Evolutionary conservation across 2,797 vertebrate species (phyloP), one percentile per base, ranked within the genome.

Genomic region (Oceanodroma leucorhoa): DNA sequence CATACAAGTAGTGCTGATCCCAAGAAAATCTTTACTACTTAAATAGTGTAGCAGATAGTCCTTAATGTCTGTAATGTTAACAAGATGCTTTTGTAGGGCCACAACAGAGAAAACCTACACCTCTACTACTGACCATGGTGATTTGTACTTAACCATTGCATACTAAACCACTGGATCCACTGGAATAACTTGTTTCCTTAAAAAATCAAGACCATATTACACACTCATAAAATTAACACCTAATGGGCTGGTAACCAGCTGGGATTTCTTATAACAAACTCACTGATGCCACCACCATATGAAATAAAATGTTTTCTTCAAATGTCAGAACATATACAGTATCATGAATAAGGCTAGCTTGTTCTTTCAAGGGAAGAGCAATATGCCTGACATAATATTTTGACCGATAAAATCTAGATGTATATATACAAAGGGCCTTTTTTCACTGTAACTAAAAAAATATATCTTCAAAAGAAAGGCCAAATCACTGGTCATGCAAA

Each of bases 271-370:
- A 7, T 20, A 81, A 46, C 5, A 61, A 75, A 22, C 2, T 36
- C 20, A 41, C 2, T 51, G 10, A 22, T 65, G 20, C 1, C 13
- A 1, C 16, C 32, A 32, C 4, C 6, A 7, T 7, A 30, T 15
- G 24, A 86, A 85, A 62, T 21, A 69, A 90, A 54, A 32, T 2
- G 1, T 34, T 77, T 65, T 61, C 12, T 50, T 70, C 11, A 38
- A 34, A 61, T 50, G 2, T 71, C 38, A 76, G n/a, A 76, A 64
- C 2, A 21, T 15, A 10, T 5, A 24, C 5, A 34, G 9, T 5
- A 14, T 29, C 5, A 41, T 11, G 32, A 66, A 32, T 13, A 41
- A 51, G 4, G 2, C 16, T 43, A 40, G 0, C 4, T 65, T 57
- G 13, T 58, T 60, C 15, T 38, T 83, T 57, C n/a, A 55, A 53